phyloP scores from a whole-genome alignment of 2,888 invertebrate species.

The Oithona nana region DNA sequence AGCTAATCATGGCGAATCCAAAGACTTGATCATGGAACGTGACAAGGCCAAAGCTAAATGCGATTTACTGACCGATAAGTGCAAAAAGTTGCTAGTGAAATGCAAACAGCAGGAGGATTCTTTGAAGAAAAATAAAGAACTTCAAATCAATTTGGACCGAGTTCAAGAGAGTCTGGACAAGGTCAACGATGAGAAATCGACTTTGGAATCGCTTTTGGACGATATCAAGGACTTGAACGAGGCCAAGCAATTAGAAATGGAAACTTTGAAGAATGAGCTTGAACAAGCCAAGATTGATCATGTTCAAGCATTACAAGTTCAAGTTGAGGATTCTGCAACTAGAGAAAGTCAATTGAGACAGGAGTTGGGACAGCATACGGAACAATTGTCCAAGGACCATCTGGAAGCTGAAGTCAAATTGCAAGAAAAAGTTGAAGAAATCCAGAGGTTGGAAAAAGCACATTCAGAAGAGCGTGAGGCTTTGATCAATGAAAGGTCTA shows the following conservation, averaged over 20 bases:
- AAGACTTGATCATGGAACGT: constrained; percentile 6
- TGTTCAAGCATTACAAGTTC: neutral
- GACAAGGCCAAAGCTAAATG: constrained; percentile 7
- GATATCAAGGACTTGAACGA: neutral
- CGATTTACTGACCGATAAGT: constrained; percentile 7
- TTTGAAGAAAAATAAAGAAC: no score
- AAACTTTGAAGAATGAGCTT: neutral
- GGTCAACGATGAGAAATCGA: neutral
- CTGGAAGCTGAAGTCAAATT: no score
- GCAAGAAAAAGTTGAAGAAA: no score
- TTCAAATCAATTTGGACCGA: no score
- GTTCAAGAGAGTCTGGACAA: neutral
- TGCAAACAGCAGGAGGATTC: constrained; percentile 14
- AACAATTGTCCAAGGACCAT: no score
- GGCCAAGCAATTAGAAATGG: neutral
- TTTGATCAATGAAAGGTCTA: no score
- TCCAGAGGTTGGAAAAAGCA: no score
- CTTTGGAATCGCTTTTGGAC: neutral
- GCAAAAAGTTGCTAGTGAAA: constrained; percentile 10
- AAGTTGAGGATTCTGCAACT: neutral
- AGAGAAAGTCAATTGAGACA: no score
- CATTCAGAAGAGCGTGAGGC: no score
- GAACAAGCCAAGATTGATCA: neutral
- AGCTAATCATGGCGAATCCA: neutral
- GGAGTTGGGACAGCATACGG: no score